phyloP scores from a whole-genome alignment of 2,113 vertebrate species.

The Sigmodon hispidus region DNA sequence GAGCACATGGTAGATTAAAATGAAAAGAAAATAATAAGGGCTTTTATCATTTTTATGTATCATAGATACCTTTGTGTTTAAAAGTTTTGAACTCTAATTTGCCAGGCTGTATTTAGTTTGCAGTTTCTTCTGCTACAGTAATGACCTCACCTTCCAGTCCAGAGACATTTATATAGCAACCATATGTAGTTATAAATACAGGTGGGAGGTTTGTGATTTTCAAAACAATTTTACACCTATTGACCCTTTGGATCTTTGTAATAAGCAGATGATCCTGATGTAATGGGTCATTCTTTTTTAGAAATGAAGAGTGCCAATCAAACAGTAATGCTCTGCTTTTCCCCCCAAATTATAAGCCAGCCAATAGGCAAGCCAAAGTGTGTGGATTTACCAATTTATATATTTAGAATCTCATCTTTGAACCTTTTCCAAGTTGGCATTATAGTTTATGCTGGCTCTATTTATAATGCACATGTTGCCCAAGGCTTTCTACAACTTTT shows the following conservation, averaged over 20 bases:
- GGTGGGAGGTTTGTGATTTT: neutral
- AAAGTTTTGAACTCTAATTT: slow-evolving; percentile 20
- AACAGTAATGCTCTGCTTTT: neutral
- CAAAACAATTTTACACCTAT: neutral
- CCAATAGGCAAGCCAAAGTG: neutral
- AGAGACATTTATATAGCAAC: neutral
- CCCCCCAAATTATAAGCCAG: neutral
- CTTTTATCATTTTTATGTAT: neutral
- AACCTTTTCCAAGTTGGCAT: neutral
- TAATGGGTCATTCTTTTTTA: neutral
- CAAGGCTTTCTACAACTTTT: neutral
- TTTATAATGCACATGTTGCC: slow-evolving; percentile 8
- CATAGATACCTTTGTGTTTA: neutral
- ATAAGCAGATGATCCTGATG: neutral
- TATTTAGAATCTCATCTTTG: neutral
- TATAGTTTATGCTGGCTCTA: neutral
- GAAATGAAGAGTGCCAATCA: neutral
- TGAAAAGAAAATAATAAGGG: neutral
- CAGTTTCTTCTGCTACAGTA: neutral
- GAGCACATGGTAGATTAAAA: neutral
- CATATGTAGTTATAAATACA: neutral
- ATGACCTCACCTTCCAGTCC: neutral
- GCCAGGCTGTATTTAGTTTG: neutral
- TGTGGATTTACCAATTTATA: neutral
- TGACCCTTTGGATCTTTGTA: neutral